phyloP scores from a whole-genome alignment of 2,113 vertebrate genomes.

The Rhagologus leucostigma region DNA sequence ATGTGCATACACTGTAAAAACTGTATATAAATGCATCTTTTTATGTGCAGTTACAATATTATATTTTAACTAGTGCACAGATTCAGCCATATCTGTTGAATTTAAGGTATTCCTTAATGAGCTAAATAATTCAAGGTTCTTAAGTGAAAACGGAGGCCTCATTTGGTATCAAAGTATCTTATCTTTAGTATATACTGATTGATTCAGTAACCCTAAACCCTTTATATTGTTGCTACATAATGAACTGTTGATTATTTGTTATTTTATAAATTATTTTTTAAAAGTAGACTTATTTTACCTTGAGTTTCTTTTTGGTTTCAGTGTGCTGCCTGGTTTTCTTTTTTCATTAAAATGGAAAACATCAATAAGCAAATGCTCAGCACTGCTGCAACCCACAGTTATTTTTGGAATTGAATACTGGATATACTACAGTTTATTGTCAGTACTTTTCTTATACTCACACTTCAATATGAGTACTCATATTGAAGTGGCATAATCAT shows the following conservation, averaged over 20 bases:
- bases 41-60: conserved; percentile 67
- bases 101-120: conserved; percentile 68
- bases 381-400: conserved; percentile 36
- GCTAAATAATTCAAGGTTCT: conserved; percentile 58
- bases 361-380: conserved; percentile 18
- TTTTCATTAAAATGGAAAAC: conserved; percentile 33
- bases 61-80: conserved; percentile 73
- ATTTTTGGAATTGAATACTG: conserved; percentile 20
- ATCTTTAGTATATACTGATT: conserved; percentile 58
- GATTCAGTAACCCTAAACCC: conserved; percentile 66
- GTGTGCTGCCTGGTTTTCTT: conserved; percentile 36
- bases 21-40: conserved; percentile 68
- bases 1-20: conserved; percentile 64
- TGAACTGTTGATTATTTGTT: conserved; percentile 51
- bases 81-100: conserved; percentile 70
- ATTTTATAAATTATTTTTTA: conserved; percentile 63
- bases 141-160: conserved; percentile 64
- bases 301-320: conserved; percentile 46
- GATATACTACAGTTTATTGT: background rate
- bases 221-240: conserved; percentile 48
- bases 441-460: background rate
- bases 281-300: conserved; percentile 34
- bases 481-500: background rate
- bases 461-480: background rate
- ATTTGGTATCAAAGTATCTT: conserved; percentile 60